Evolutionary conservation across 2,113 vertebrate genomes (phyloP).

Genomic region (Caretta caretta): DNA sequence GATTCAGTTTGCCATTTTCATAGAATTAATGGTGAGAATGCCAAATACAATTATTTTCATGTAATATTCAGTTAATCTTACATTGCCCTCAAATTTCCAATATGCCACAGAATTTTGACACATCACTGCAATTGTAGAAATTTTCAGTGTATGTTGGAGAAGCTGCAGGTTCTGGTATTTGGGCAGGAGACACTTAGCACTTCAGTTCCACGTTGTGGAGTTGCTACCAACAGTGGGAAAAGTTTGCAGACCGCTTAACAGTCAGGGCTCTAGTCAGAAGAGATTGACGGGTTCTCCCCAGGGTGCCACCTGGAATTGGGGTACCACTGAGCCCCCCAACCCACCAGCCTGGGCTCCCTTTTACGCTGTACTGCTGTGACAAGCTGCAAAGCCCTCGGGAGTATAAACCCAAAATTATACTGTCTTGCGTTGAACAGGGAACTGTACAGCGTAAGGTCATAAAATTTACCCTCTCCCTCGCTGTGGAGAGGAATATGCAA

Average conservation of each 20-base stretch:
- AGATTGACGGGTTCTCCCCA: background rate
- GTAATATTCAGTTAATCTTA: background rate
- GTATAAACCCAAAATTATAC: too few relatives aligned
- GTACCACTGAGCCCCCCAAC: too few relatives aligned
- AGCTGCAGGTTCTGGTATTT: background rate
- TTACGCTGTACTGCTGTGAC: too few relatives aligned
- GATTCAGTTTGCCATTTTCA: background rate
- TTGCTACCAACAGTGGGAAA: background rate
- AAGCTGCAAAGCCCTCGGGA: too few relatives aligned
- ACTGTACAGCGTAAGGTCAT: too few relatives aligned
- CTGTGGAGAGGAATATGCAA: too few relatives aligned
- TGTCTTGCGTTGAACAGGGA: too few relatives aligned
- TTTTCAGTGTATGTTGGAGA: background rate
- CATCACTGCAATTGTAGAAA: too few relatives aligned
- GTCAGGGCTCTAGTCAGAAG: background rate
- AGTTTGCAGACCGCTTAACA: background rate
- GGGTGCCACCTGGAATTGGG: too few relatives aligned
- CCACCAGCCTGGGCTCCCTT: too few relatives aligned
- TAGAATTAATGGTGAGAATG: too few relatives aligned
- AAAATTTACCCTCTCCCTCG: too few relatives aligned
- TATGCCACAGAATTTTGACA: background rate
- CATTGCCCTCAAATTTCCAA: background rate
- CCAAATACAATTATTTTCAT: background rate
- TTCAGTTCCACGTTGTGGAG: background rate
- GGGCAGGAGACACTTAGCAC: background rate